A percentile compares a stretch with the other conserved stretches of the same genome.
These are phyloP conservation scores for Falco berigora DNA, from an alignment of 2,797 vertebrate species.

Conservation along the genomic window DNA sequence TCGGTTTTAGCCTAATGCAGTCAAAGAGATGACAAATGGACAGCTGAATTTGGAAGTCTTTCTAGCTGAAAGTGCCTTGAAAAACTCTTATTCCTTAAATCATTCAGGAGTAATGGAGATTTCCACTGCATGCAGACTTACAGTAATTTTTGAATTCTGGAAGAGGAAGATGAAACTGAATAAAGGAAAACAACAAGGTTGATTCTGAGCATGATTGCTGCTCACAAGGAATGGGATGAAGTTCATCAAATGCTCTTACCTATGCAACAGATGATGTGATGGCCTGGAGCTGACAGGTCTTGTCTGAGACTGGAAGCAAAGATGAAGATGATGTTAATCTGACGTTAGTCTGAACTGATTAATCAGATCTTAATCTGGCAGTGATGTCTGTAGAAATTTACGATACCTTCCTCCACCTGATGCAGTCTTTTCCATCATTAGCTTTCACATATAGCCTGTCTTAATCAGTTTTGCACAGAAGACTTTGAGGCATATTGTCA, in stretches of 20 bases:
- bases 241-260: constrained; percentile 2
- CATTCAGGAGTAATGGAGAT: neutral
- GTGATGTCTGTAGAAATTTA: neutral
- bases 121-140: neutral
- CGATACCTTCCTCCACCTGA: neutral
- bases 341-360: neutral
- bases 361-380: neutral
- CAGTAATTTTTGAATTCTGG: neutral
- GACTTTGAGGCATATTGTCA: neutral
- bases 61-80: neutral
- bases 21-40: neutral
- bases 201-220: neutral
- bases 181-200: neutral
- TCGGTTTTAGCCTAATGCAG: neutral
- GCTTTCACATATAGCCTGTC: neutral
- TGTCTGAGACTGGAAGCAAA: neutral
- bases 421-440: neutral
- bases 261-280: neutral
- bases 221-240: neutral
- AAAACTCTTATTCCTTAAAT: neutral
- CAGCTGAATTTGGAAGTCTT: neutral
- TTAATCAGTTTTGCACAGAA: neutral
- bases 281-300: neutral
- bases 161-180: neutral
- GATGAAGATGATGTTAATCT: neutral